Base-by-base conservation (phyloP, 2,797 vertebrate genomes). In the Peromyscus attwateri region DNA sequence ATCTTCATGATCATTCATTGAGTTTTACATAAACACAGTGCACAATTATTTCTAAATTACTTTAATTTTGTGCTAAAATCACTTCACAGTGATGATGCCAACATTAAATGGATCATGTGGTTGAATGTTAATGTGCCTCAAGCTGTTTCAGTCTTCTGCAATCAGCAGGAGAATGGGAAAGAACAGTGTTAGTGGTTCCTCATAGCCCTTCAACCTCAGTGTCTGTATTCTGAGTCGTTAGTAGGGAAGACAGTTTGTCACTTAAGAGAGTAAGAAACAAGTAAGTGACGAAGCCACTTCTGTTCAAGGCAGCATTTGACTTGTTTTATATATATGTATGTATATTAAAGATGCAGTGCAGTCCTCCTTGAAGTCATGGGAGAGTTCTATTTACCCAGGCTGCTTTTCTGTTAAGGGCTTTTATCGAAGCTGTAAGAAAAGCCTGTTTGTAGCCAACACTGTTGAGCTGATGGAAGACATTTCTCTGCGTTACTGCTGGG, bases 41-140 rank as follows among this genome's bases (percentile, higher is more conserved):
- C n/a, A 79, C 29, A 94, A 6, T 31, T 89, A 92, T 89, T 97
- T 93, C 43, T 76, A 90, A 16, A 62, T 92, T 96, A 88, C 84
- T 97, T 95, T 79, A 92, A 92, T 88, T 82, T 89, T 71, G 87
- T 91, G 10, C 76, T 95, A 71, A 92, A 93, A 96, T 52, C 49
- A 52, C 79, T 77, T 19, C 23, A 37, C 70, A 70, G 46, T 87
- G 55, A 55, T 3, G 81, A 49, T 85, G 43, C 19, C 40, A 68
- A 2, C 84, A 34, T 79, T 94, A 91, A 76, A 16, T 84, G 73
- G 40, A 46, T 84, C 52, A 64, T 10, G 0, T 90, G 40, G 71
- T 88, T 68, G 55, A 10, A 17, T 70, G 1, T 83, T 92, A 87
- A 43, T 73, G 6, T 13, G 88, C 17, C 71, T 89, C 12, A 55